Evolutionary conservation across 1,140 invertebrate species (phyloP).

Genomic region (honey bee (Apis mellifera)): Amel_HAv3.1 CM009932.2:7313001-7313500

Average conservation of each 20-base stretch:
- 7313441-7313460: slow-evolving; percentile 62
- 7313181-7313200: slow-evolving; percentile 73
- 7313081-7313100: slow-evolving; percentile 27
- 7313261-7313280: slow-evolving; percentile 58
- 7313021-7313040: slow-evolving; percentile 45
- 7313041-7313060: slow-evolving; percentile 51
- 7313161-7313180: slow-evolving; percentile 65
- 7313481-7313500: slow-evolving; percentile 46
- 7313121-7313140: slow-evolving; percentile 58
- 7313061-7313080: slow-evolving; percentile 27
- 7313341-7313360: slow-evolving; percentile 51
- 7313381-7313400: slow-evolving; percentile 71
- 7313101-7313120: slow-evolving; percentile 14
- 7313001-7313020: slow-evolving; percentile 55
- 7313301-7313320: slow-evolving; percentile 7
- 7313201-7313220: slow-evolving; percentile 74
- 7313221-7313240: slow-evolving; percentile 75
- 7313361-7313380: slow-evolving; percentile 66
- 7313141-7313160: slow-evolving; percentile 72
- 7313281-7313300: slow-evolving; percentile 51
- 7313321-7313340: background rate
- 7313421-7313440: background rate
- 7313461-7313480: slow-evolving; percentile 15
- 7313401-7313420: slow-evolving; percentile 44
- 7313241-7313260: slow-evolving; percentile 68